phyloP scores from a whole-genome alignment of 2,797 vertebrate genomes.

The Cercopithecus mitis region DNA sequence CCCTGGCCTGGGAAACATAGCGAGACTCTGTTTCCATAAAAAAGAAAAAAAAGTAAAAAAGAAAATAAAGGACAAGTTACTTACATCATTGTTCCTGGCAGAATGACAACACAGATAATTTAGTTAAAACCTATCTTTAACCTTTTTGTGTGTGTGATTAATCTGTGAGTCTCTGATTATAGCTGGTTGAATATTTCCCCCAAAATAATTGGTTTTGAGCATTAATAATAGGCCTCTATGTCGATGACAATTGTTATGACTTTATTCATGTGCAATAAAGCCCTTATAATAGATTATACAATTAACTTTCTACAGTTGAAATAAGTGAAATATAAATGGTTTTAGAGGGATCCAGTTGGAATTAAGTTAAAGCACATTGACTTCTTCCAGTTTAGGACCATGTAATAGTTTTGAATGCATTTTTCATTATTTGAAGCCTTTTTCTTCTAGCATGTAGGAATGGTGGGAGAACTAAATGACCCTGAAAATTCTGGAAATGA shows the following conservation, averaged over 20 bases:
- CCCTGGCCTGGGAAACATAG: not conserved
- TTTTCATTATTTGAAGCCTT: constrained; percentile 55
- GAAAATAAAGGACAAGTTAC: constrained; percentile 41
- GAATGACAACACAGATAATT: constrained; percentile 68
- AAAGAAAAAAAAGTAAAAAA: not conserved
- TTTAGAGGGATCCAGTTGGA: constrained; percentile 25
- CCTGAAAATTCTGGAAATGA: constrained; percentile 62
- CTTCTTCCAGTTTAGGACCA: not conserved
- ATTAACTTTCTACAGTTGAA: constrained; percentile 50
- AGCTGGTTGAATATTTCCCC: constrained; percentile 53
- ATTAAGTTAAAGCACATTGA: constrained; percentile 4
- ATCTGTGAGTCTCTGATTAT: constrained; percentile 72
- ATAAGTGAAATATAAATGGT: not conserved
- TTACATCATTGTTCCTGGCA: constrained; percentile 42
- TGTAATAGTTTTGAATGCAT: not conserved
- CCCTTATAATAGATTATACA: not conserved
- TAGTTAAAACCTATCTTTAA: constrained; percentile 68
- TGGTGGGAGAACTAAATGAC: constrained; percentile 67
- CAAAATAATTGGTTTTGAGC: constrained; percentile 66
- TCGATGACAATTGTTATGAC: not conserved
- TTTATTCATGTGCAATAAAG: constrained; percentile 52
- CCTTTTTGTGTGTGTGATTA: constrained; percentile 18
- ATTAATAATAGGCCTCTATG: not conserved
- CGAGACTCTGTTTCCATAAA: not conserved
- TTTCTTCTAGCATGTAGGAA: constrained; percentile 62